Percentiles rank a stretch among this genome's conserved stretches.
These are phyloP conservation scores for Benitochromis conjunctus DNA, from an alignment of 2,113 vertebrate species.

Conservation along the genomic window DNA sequence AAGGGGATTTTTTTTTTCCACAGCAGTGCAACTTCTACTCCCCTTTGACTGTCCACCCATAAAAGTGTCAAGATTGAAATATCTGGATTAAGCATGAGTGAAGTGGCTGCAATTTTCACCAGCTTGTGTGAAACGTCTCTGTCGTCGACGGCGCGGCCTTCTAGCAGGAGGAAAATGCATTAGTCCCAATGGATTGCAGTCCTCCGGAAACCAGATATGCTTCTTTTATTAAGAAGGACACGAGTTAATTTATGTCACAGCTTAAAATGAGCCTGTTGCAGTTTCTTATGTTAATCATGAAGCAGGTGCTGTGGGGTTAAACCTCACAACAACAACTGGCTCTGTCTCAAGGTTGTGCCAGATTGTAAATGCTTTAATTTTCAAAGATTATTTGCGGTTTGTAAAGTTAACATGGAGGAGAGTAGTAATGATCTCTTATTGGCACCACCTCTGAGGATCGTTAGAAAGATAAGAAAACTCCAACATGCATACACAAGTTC, in stretches of 20 bases:
- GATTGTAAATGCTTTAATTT: neutral
- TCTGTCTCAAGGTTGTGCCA: neutral
- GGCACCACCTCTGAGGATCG: neutral
- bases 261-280: constrained; percentile 63
- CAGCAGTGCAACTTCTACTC: constrained; percentile 51
- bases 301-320: constrained; percentile 60
- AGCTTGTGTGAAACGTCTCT: constrained; percentile 51
- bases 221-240: constrained; percentile 66
- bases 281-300: constrained; percentile 58
- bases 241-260: constrained; percentile 70
- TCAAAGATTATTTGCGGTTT: neutral
- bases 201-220: constrained; percentile 68
- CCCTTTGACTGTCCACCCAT: constrained; percentile 67
- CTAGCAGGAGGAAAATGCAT: constrained; percentile 75
- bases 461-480: neutral
- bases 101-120: constrained; percentile 58
- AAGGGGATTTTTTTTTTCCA: constrained; percentile 67
- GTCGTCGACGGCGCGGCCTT: constrained; percentile 15
- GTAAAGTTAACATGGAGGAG: constrained; percentile 1
- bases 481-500: constrained; percentile 31
- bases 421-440: constrained; percentile 12
- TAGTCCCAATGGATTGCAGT: constrained; percentile 43
- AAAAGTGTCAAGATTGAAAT: constrained; percentile 76
- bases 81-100: constrained; percentile 63
- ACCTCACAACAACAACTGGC: constrained; percentile 17